These are phyloP conservation scores for Neomonachus schauinslandi DNA, from an alignment of 2,113 vertebrate genomes.

Conservation along the genomic window DNA sequence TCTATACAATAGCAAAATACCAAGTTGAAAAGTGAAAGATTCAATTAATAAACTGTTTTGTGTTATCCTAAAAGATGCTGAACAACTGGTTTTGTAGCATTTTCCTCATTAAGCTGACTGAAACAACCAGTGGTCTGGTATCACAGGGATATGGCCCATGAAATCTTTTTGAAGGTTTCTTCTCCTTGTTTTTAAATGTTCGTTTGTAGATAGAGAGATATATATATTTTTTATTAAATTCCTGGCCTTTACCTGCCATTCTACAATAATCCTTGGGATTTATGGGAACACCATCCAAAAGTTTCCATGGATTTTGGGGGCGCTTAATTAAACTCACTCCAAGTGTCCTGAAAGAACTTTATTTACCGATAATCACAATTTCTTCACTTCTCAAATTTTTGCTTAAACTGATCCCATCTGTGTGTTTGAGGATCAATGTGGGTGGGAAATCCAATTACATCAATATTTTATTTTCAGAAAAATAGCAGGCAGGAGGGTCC, in stretches of 20 bases:
- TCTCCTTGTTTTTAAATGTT: conserved; percentile 70
- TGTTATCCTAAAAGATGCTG: conserved; percentile 13
- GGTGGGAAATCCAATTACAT: conserved; percentile 86
- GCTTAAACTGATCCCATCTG: conserved; percentile 82
- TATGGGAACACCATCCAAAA: conserved; percentile 62
- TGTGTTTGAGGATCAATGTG: conserved; percentile 80
- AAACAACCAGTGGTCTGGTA: background rate
- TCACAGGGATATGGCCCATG: background rate
- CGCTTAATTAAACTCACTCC: conserved; percentile 80
- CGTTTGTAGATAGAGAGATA: conserved; percentile 57
- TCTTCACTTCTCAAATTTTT: conserved; percentile 80
- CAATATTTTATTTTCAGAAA: conserved; percentile 87
- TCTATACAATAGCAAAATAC: conserved; percentile 41
- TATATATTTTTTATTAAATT: conserved; percentile 29
- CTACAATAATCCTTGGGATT: conserved; percentile 61
- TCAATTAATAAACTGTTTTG: conserved; percentile 45
- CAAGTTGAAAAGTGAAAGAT: conserved; percentile 41
- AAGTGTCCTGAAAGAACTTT: conserved; percentile 77
- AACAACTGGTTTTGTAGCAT: conserved; percentile 49
- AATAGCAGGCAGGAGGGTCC: conserved; percentile 79
- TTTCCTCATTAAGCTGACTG: background rate
- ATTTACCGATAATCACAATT: conserved; percentile 72
- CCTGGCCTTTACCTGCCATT: conserved; percentile 52
- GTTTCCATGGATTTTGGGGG: conserved; percentile 67
- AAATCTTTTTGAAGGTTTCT: conserved; percentile 56